Percentiles rank a stretch among this genome's conserved stretches.
These are phyloP conservation scores for Spinus pinus DNA, from an alignment of 2,797 vertebrate genomes.

Conservation along the genomic window DNA sequence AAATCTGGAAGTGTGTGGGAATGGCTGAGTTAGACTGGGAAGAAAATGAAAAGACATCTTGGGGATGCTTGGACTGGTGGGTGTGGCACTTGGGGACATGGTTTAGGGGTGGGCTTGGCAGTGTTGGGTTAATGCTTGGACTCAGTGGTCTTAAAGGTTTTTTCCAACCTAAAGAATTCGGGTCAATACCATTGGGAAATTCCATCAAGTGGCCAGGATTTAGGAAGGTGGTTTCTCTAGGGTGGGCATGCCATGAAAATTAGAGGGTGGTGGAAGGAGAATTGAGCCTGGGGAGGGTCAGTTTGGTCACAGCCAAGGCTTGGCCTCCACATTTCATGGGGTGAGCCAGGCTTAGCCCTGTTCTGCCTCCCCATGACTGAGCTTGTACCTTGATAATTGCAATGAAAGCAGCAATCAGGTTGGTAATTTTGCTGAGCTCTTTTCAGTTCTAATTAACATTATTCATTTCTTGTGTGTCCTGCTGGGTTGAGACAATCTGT, in stretches of 20 bases:
- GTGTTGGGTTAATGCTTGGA: background rate
- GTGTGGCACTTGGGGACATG: background rate
- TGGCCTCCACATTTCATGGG: background rate
- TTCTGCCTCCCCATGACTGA: background rate
- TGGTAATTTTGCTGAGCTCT: constrained; percentile 57
- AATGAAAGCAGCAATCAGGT: constrained; percentile 28
- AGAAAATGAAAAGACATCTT: background rate
- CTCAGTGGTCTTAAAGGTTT: background rate
- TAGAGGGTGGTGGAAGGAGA: background rate
- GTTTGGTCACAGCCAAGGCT: background rate
- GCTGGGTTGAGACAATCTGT: constrained; percentile 65
- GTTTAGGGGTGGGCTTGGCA: background rate
- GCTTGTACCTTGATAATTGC: constrained; percentile 31
- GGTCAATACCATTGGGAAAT: accelerated
- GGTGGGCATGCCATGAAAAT: background rate
- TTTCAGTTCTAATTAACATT: constrained; percentile 71
- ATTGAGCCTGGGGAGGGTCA: background rate
- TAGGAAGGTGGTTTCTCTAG: background rate
- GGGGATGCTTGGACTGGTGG: background rate
- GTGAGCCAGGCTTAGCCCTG: background rate
- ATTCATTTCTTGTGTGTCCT: constrained; percentile 65
- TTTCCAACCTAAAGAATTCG: background rate
- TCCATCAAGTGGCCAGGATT: background rate
- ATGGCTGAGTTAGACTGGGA: background rate
- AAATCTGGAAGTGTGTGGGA: background rate